These are phyloP conservation scores for Orcinus orca DNA, from an alignment of 2,113 vertebrate species.

Conservation along the genomic window DNA sequence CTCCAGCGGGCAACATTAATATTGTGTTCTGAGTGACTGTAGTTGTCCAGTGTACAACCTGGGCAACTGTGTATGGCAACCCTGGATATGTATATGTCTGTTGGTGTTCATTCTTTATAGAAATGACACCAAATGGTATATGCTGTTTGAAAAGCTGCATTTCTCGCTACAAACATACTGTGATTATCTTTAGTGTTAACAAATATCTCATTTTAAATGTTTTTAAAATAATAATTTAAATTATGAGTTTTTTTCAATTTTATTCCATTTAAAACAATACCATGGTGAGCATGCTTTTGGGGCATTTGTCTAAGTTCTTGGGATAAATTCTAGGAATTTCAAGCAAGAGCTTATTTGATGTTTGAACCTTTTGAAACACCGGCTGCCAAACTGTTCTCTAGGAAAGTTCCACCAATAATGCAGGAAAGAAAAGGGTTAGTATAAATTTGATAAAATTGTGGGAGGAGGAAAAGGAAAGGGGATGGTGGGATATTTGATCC, in stretches of 20 bases:
- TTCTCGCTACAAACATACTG: not conserved
- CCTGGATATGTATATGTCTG: not conserved
- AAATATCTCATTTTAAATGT: not conserved
- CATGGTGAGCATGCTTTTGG: not conserved
- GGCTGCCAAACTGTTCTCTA: not conserved
- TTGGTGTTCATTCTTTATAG: not conserved
- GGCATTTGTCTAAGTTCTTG: not conserved
- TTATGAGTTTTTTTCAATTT: not conserved
- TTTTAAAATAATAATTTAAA: not conserved
- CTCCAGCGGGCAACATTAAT: rapidly evolving
- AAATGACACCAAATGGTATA: not conserved
- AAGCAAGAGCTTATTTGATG: not conserved
- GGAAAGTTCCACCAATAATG: not conserved
- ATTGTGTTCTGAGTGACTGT: not conserved
- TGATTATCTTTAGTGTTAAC: not conserved
- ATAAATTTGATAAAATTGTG: not conserved
- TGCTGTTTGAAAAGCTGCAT: not conserved
- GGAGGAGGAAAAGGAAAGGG: not conserved
- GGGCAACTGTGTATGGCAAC: not conserved
- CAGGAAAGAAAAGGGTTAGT: not conserved
- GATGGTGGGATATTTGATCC: not conserved
- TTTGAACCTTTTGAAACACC: not conserved
- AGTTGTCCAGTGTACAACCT: not conserved
- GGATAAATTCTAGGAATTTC: not conserved
- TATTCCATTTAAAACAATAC: not conserved